Evolutionary conservation across 2,113 vertebrate species (phyloP).

Genomic region (Ammodytes dubius): DNA sequence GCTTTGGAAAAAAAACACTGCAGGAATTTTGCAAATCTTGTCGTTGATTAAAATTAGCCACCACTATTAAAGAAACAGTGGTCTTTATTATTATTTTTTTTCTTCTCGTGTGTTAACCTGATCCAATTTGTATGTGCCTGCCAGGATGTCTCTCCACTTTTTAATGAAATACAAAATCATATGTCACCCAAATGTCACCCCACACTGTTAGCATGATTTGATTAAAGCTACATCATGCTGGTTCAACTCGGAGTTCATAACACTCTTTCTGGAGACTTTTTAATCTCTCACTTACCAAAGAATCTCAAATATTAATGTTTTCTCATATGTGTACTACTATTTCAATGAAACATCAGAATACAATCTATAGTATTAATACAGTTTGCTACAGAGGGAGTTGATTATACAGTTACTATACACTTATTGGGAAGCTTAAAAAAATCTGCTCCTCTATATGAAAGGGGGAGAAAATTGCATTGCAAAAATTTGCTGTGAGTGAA

Average conservation of each 20-base stretch:
- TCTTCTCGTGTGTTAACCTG: no score
- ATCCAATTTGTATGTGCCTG: background rate
- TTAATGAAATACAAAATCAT: background rate
- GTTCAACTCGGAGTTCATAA: background rate
- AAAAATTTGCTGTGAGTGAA: background rate
- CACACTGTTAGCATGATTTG: background rate
- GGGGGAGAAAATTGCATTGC: background rate
- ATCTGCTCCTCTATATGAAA: background rate
- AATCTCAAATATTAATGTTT: background rate
- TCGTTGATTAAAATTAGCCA: background rate
- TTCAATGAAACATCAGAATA: background rate
- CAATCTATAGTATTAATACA: background rate
- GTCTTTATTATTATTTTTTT: no score
- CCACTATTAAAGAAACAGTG: background rate
- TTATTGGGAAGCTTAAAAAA: background rate
- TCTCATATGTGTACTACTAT: background rate
- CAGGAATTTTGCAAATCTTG: background rate
- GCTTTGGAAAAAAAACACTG: background rate
- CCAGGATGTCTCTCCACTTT: background rate
- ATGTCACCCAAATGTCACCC: background rate
- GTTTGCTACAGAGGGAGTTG: background rate
- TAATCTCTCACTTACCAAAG: conserved; percentile 22
- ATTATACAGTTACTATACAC: background rate
- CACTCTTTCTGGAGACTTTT: background rate
- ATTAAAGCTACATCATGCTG: conserved; percentile 27